Conservation (phyloP, 2,888 invertebrate species). For the Drosophila phalerata region DNA sequence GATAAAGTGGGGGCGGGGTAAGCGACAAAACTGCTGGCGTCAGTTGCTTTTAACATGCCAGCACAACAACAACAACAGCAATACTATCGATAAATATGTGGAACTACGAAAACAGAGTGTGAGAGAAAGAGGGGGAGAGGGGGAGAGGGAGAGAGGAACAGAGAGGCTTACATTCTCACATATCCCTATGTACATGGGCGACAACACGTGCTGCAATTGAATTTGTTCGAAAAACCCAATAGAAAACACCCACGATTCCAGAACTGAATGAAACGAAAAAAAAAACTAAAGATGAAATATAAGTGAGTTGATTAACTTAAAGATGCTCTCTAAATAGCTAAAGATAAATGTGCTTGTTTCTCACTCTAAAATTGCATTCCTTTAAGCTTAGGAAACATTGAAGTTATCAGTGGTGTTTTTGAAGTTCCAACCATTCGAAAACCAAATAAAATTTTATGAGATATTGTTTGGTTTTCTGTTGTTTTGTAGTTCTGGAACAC, state of each 20-base stretch:
- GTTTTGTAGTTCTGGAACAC: too few relatives aligned
- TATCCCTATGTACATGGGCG: constrained; percentile 60
- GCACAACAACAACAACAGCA: constrained; percentile 37
- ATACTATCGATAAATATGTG: constrained; percentile 42
- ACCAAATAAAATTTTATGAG: too few relatives aligned
- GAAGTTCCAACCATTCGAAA: too few relatives aligned
- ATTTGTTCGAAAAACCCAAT: constrained; percentile 78
- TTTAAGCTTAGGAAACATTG: too few relatives aligned
- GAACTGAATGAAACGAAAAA: constrained; percentile 31
- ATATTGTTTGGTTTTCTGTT: too few relatives aligned
- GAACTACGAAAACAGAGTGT: neutral
- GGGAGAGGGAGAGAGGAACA: neutral
- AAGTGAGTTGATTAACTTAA: constrained; percentile 15
- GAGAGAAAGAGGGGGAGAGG: neutral
- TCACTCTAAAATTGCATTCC: too few relatives aligned
- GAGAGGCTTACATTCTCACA: constrained; percentile 47
- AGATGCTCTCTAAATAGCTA: constrained; percentile 22
- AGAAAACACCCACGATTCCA: constrained; percentile 65
- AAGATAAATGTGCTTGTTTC: neutral
- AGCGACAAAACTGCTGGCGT: constrained; percentile 70
- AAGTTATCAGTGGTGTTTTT: too few relatives aligned
- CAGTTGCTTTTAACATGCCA: constrained; percentile 74
- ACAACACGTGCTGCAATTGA: constrained; percentile 79
- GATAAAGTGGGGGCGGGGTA: constrained; percentile 59
- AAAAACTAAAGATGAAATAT: constrained; percentile 3